Base-by-base conservation (phyloP, 2,113 vertebrate species). In the Pterophyllum scalare region DNA sequence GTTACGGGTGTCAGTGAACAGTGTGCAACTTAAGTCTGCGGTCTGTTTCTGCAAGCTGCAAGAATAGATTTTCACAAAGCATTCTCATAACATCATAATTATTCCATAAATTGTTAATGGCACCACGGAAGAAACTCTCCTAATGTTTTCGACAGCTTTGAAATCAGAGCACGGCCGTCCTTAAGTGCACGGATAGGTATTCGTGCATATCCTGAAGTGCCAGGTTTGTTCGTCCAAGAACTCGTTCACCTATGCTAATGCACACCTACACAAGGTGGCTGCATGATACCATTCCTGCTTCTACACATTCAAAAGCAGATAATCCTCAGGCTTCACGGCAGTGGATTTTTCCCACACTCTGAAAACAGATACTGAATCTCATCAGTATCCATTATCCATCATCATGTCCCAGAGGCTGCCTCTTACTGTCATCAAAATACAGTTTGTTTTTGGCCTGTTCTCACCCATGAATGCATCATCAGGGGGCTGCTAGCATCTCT, bases 201-300 rank as follows among this genome's bases (percentile, higher is more conserved):
- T 46, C 72, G 28, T 80, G 59, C 52, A 26, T 65, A 62, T 81
- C 61, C 24, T 38, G 35, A 79, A n/a, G 31, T 49, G 87, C 89
- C 81, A 87, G 70, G 78, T 82, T 87, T 83, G 64, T 87, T 87
- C 87, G 82, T 58, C 11, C 62, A 22, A 57, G 56, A 79, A 77
- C 92, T 77, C 83, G 26, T 82, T 84, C 82, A 85, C 90, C 86
- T 89, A 80, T 87, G 90, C 85, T 85, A 83, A 93, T 88, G 58
- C 81, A 88, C 91, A 89, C 91, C 90, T 87, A 91, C 93, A 86
- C 81, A 20, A 79, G 19, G 74, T 82, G 75, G 80, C 75, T 40
- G 75, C 76, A 26, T 54, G 58, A 67, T 70, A 58, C 59, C 79
- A 3, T 62, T 57, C 59, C 76, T 62, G 78, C 67, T 59, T 81